These are phyloP conservation scores for Oasisia sp. DNA, from an alignment of 2,888 invertebrate genomes.

Conservation along the genomic window DNA sequence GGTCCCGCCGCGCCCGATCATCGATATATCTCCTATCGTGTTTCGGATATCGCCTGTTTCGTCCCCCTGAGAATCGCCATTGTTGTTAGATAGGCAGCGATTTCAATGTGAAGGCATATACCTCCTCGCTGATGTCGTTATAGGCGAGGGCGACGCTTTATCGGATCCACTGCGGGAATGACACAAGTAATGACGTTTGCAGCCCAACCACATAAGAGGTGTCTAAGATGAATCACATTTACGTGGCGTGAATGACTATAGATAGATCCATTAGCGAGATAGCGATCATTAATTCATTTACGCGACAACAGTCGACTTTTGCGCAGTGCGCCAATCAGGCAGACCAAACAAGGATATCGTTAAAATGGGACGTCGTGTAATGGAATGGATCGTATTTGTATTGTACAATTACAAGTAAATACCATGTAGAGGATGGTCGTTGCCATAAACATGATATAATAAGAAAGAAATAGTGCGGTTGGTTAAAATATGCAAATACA, in stretches of 20 bases:
- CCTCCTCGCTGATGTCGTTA: background rate
- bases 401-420: constrained; percentile 9
- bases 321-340: background rate
- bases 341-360: background rate
- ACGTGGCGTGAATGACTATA: background rate
- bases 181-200: background rate
- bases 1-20: background rate
- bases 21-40: background rate
- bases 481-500: background rate
- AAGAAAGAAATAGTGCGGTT: background rate
- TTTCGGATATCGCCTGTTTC: background rate
- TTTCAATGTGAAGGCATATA: background rate
- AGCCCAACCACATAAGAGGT: background rate
- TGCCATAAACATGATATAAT: background rate
- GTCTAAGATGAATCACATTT: background rate
- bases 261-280: background rate
- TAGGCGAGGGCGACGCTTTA: background rate
- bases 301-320: background rate
- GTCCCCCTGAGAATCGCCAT: background rate
- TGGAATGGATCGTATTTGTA: background rate
- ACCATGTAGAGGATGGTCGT: background rate
- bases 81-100: background rate
- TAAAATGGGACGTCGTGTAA: background rate
- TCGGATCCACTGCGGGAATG: background rate
- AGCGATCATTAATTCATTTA: background rate